These are phyloP conservation scores for Melieria picta DNA, from an alignment of 2,888 invertebrate genomes.

Conservation along the genomic window DNA sequence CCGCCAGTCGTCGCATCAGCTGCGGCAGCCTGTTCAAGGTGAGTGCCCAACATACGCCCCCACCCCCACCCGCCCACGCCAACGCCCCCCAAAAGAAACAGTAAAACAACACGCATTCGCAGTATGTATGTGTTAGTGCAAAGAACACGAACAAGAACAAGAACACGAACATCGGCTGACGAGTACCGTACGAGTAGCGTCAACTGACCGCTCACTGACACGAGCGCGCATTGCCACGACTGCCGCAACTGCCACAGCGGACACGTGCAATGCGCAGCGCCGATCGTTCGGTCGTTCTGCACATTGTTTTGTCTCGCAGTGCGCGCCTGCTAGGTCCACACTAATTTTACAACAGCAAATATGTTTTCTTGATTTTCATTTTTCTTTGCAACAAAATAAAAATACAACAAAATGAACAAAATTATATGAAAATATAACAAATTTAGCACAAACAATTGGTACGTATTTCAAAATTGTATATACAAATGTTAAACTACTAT, in stretches of 20 bases:
- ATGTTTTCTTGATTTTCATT: slow-evolving; percentile 26
- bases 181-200: too few relatives aligned
- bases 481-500: slow-evolving; percentile 42
- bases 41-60: slow-evolving; percentile 51
- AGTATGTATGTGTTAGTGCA: too few relatives aligned
- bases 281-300: too few relatives aligned
- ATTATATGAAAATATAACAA: slow-evolving; percentile 18
- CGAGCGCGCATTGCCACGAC: too few relatives aligned
- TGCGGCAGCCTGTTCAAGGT: slow-evolving; percentile 88
- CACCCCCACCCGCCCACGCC: neutral
- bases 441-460: slow-evolving; percentile 59
- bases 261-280: too few relatives aligned
- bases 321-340: neutral
- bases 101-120: too few relatives aligned
- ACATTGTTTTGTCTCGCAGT: neutral
- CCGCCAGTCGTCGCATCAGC: slow-evolving; percentile 88
- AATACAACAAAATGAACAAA: slow-evolving; percentile 3
- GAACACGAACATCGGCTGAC: too few relatives aligned
- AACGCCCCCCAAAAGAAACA: too few relatives aligned
- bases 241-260: too few relatives aligned
- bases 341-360: slow-evolving; percentile 16
- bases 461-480: slow-evolving; percentile 60
- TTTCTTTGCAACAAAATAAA: slow-evolving; percentile 21
- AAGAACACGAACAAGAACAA: too few relatives aligned
- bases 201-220: too few relatives aligned